Conservation (phyloP, 2,113 vertebrate species). For the Sciurus niger region DNA sequence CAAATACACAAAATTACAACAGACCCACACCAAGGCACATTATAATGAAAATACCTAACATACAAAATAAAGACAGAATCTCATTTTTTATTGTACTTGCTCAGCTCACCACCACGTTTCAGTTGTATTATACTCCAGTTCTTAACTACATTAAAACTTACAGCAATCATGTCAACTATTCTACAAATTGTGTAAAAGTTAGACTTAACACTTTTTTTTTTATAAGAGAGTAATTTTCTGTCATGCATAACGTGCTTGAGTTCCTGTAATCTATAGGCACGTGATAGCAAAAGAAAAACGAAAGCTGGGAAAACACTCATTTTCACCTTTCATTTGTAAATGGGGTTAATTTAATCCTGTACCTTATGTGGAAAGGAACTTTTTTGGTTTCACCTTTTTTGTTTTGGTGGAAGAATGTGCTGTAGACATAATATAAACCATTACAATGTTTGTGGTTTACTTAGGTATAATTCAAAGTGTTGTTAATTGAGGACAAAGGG, state of each 20-base stretch:
- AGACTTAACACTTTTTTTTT: constrained; percentile 93
- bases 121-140: constrained; percentile 91
- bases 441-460: constrained; percentile 83
- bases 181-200: constrained; percentile 92
- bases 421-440: constrained; percentile 73
- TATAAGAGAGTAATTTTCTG: constrained; percentile 94
- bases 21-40: too few species aligned
- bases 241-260: constrained; percentile 92
- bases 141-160: constrained; percentile 88
- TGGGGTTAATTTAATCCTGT: constrained; percentile 98
- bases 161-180: constrained; percentile 87
- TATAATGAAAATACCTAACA: too few species aligned
- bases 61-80: too few species aligned
- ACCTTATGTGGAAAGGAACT: constrained; percentile 97
- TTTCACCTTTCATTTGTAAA: constrained; percentile 90
- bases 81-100: constrained; percentile 90
- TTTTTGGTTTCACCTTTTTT: constrained; percentile 83
- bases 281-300: constrained; percentile 90
- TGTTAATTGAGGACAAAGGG: constrained; percentile 87
- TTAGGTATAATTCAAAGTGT: constrained; percentile 84
- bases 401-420: constrained; percentile 88
- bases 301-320: constrained; percentile 88
- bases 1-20: too few species aligned
- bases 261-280: constrained; percentile 89
- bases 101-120: constrained; percentile 89